Conservation (phyloP, 1,140 invertebrate species). For the Galleria mellonella region DNA sequence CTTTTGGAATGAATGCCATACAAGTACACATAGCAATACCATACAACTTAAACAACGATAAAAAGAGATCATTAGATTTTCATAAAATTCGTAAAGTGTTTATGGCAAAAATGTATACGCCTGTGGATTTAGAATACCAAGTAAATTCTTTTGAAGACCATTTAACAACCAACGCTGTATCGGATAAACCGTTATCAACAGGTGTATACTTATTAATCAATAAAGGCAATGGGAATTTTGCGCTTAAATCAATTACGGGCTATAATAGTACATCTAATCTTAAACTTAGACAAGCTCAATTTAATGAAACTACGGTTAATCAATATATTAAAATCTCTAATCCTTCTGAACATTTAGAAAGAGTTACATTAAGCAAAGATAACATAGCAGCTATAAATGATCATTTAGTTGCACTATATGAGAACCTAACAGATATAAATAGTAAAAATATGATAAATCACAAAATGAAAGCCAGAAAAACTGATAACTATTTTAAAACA, state of each 20-base stretch:
- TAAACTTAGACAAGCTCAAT: conserved; percentile 3
- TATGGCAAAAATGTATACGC: conserved; percentile 30
- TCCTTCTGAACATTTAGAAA: conserved; percentile 9
- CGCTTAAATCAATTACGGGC: conserved; percentile 22
- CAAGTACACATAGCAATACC: conserved; percentile 41
- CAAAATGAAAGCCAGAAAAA: conserved; percentile 4
- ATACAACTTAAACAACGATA: conserved; percentile 12
- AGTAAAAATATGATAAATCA: neutral
- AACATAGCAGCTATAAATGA: conserved; percentile 26
- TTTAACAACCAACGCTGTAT: neutral
- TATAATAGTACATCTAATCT: conserved; percentile 11
- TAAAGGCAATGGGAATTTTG: conserved; percentile 14
- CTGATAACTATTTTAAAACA: neutral
- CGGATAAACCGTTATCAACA: conserved; percentile 10
- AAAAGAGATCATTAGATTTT: conserved; percentile 26
- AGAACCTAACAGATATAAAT: conserved; percentile 13
- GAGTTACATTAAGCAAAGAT: conserved; percentile 30
- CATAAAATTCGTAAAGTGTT: conserved; percentile 29
- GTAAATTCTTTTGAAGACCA: conserved; percentile 25
- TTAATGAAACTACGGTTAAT: neutral
- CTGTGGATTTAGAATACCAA: conserved; percentile 40
- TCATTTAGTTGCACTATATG: conserved; percentile 25
- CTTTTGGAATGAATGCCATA: conserved; percentile 22
- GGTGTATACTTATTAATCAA: conserved; percentile 32
- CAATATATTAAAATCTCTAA: conserved; percentile 7